phyloP scores from a whole-genome alignment of 1,140 invertebrate species.

The Drosophila persimilis region DNA sequence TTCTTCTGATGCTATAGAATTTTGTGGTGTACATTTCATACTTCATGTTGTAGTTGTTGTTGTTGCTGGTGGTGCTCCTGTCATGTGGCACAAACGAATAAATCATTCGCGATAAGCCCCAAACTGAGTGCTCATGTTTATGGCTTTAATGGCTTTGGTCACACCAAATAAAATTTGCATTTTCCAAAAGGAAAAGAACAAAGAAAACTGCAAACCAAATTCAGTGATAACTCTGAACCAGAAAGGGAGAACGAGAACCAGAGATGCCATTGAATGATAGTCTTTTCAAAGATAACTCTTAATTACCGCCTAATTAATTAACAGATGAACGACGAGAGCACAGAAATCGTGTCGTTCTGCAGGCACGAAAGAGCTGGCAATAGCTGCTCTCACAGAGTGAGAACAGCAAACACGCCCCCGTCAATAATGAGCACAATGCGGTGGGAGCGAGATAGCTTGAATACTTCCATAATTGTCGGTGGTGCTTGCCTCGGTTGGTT shows the following conservation, averaged over 20 bases:
- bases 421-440: no score
- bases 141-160: conserved; percentile 52
- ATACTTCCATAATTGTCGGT: conserved; percentile 59
- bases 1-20: conserved; percentile 32
- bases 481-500: conserved; percentile 23
- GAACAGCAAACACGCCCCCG: no score
- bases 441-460: conserved; percentile 37
- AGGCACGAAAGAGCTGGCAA: conserved; percentile 46
- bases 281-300: conserved; percentile 54
- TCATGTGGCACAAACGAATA: conserved; percentile 61
- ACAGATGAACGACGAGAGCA: conserved; percentile 41
- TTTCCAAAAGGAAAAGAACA: conserved; percentile 13
- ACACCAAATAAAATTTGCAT: conserved; percentile 53
- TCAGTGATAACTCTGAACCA: conserved; percentile 2
- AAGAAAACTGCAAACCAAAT: conserved; percentile 7
- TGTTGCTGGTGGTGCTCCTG: conserved; percentile 16
- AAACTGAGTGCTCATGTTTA: conserved; percentile 54
- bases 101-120: conserved; percentile 71
- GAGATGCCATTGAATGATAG: conserved; percentile 53
- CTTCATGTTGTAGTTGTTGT: conserved; percentile 32
- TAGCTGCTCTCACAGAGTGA: conserved; percentile 20
- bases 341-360: conserved; percentile 3
- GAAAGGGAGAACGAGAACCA: neutral
- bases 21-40: conserved; percentile 35
- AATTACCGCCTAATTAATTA: conserved; percentile 81